phyloP scores from a whole-genome alignment of 2,113 vertebrate genomes.

The Acrocephalus kingi region DNA sequence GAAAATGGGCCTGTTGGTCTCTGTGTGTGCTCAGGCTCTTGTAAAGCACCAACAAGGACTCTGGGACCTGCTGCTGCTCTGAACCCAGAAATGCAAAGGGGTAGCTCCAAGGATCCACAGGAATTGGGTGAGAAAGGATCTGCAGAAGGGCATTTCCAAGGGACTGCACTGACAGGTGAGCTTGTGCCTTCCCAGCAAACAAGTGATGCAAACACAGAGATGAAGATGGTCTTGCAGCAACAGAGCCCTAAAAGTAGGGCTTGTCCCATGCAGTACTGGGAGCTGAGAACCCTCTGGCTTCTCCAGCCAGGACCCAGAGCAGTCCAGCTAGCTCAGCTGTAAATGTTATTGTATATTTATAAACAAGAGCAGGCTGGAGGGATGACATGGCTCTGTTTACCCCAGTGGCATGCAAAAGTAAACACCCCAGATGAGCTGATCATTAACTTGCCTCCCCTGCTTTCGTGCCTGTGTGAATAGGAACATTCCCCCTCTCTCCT shows the following conservation, averaged over 20 bases:
- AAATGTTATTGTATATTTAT: constrained; percentile 18
- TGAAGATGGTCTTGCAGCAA: background rate
- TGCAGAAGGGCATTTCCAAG: background rate
- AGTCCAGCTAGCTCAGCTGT: background rate
- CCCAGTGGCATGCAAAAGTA: constrained; percentile 56
- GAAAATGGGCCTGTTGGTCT: background rate
- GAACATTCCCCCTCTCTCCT: background rate
- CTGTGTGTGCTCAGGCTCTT: background rate
- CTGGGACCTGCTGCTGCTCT: background rate
- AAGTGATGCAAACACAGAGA: background rate
- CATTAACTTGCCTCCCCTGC: constrained; percentile 21
- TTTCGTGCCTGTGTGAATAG: background rate
- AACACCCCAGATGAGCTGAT: constrained; percentile 7
- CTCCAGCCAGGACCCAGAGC: background rate
- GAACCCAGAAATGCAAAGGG: background rate
- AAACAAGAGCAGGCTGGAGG: constrained; percentile 1
- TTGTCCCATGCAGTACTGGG: background rate
- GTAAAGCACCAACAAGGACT: background rate
- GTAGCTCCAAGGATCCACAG: background rate
- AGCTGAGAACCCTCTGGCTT: background rate
- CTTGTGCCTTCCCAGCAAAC: background rate
- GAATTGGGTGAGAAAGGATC: rapidly evolving
- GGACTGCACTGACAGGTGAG: background rate
- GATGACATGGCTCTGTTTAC: constrained; percentile 40
- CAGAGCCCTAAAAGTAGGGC: background rate